Evolutionary conservation across 2,797 vertebrate species (phyloP), one percentile per base, ranked within the genome.

Genomic region (Gouania willdenowi): DNA sequence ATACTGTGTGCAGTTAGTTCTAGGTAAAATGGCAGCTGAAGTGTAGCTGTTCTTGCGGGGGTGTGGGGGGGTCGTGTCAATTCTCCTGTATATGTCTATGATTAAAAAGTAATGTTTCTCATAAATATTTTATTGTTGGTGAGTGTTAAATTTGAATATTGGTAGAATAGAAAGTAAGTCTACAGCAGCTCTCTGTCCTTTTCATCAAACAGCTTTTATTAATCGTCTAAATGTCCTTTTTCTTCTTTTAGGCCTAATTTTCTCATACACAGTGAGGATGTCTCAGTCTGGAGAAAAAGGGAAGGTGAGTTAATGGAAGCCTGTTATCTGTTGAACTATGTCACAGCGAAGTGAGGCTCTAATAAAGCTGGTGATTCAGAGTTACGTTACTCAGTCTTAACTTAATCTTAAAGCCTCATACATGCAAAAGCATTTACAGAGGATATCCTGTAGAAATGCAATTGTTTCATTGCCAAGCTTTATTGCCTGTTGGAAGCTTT

Each of bases 271-370:
- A 13, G 24, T 24, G 81, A 60, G 21, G 28, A 94, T 92, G 88
- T 92, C 88, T 71, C 90, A 92, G 47, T 88, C 90, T 6, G 89
- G 81, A 83, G 91, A 95, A 77, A 94, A 94, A 84, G 90, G 89
- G 14, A 93, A 94, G 88, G 91, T 92, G 75, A 89, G 85, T 52
- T 26, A 36, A 13, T 2, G 8, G 6, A n/a, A 19, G 17, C 18
- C 8, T 34, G 8, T 40, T 24, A n/a, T 35, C 11, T 8, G 14
- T 4, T 21, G 5, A 37, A 16, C 16, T 27, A 2, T 10, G 25
- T 35, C 21, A 13, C 5, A 23, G 36, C 0, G 2, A 4, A 24
- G 29, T 31, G 23, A 15, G 15, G 45, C 42, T 42, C 19, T 48
- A 47, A 42, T 45, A 28, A 62, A 24, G 23, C 16, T 30, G 20